A percentile compares a stretch with the other conserved stretches of the same genome.
These are phyloP conservation scores for Sogatella furcifera DNA, from an alignment of 1,140 invertebrate genomes.

Conservation along the genomic window DNA sequence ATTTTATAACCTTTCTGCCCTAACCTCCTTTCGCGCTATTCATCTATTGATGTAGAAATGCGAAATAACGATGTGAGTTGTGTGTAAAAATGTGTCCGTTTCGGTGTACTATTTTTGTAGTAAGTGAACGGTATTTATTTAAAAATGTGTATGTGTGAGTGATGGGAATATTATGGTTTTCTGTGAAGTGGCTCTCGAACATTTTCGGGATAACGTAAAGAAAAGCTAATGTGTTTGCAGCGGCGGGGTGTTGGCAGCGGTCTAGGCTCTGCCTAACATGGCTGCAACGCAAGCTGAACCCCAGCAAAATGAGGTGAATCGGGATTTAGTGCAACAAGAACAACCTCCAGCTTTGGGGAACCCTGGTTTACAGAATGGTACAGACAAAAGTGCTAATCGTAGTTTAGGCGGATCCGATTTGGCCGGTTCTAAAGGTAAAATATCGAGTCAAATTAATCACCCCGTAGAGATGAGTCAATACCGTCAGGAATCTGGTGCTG, in stretches of 20 bases:
- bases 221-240: slow-evolving; percentile 28
- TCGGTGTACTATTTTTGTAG: slow-evolving; percentile 15
- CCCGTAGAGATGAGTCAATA: slow-evolving; percentile 40
- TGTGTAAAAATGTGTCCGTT: slow-evolving; percentile 22
- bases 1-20: slow-evolving; percentile 26
- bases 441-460: slow-evolving; percentile 17
- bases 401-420: slow-evolving; percentile 32
- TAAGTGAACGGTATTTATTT: slow-evolving; percentile 13
- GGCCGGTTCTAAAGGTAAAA: slow-evolving; percentile 23
- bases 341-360: slow-evolving; percentile 34
- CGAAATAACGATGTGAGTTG: slow-evolving; percentile 24
- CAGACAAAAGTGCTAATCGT: slow-evolving; percentile 31
- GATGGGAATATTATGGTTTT: slow-evolving; percentile 29
- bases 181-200: slow-evolving; percentile 27
- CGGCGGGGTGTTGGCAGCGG: slow-evolving; percentile 30
- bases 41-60: slow-evolving; percentile 25
- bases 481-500: slow-evolving; percentile 37
- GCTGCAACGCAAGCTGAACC: slow-evolving; percentile 46
- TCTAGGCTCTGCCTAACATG: slow-evolving; percentile 35
- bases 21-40: slow-evolving; percentile 28
- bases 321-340: slow-evolving; percentile 39
- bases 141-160: slow-evolving; percentile 22
- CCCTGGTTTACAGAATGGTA: slow-evolving; percentile 28
- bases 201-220: slow-evolving; percentile 28
- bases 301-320: slow-evolving; percentile 45